Percentiles rank a stretch among this genome's conserved stretches.
Conservation (phyloP, 2,888 invertebrate genomes). For the Thymelicus sylvestris region DNA sequence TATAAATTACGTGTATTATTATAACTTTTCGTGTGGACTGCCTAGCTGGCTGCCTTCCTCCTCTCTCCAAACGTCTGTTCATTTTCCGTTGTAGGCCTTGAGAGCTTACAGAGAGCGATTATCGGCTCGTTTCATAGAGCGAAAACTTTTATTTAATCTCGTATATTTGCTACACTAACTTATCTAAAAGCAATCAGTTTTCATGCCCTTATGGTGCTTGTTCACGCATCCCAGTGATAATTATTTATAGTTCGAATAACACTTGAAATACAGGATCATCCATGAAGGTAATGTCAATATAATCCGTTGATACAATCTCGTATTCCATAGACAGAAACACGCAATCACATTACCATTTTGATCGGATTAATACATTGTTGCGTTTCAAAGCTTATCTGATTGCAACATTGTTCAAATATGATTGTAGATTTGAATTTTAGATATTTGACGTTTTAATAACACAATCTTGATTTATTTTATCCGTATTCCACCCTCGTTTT, state of each 20-base stretch:
- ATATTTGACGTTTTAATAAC: background rate
- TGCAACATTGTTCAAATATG: slow-evolving; percentile 22
- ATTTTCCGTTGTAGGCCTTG: too few species aligned
- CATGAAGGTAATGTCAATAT: slow-evolving; percentile 19
- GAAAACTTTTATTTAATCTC: too few species aligned
- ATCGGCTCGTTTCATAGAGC: too few species aligned
- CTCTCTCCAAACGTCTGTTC: too few species aligned
- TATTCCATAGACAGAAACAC: slow-evolving; percentile 24
- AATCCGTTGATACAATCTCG: slow-evolving; percentile 28
- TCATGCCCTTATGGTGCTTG: too few species aligned
- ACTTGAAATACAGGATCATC: background rate
- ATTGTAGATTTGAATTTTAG: background rate
- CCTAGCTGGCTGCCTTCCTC: too few species aligned
- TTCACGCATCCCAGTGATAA: background rate
- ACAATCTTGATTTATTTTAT: background rate
- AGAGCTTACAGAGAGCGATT: too few species aligned
- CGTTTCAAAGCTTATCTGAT: slow-evolving; percentile 29
- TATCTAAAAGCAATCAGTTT: too few species aligned
- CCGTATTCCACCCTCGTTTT: too few species aligned
- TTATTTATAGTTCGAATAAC: background rate
- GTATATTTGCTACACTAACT: too few species aligned
- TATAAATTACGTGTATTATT: too few species aligned
- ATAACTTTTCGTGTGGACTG: too few species aligned
- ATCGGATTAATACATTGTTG: slow-evolving; percentile 30
- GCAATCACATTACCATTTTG: slow-evolving; percentile 34